Evolutionary conservation across 1,140 invertebrate genomes (phyloP).

Genomic region (Anagrus nilaparvatae): DNA sequence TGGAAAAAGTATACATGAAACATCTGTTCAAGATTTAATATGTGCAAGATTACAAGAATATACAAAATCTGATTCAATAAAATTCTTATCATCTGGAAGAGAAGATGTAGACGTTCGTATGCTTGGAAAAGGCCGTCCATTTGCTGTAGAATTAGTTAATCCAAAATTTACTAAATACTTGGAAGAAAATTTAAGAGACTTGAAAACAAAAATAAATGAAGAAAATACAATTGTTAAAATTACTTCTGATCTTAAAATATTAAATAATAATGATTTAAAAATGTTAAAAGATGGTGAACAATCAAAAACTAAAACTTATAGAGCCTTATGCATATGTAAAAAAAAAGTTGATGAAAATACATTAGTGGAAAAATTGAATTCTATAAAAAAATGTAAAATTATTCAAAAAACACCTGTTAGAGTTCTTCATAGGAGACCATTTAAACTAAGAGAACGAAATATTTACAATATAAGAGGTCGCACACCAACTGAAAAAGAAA

Average conservation of each 20-base stretch:
- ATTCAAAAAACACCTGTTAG: constrained; percentile 72
- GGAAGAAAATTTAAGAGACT: constrained; percentile 38
- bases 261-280: constrained; percentile 45
- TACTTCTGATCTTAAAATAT: constrained; percentile 54
- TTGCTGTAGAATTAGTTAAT: constrained; percentile 72
- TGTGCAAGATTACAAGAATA: constrained; percentile 49
- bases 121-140: constrained; percentile 76
- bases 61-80: constrained; percentile 45
- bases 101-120: constrained; percentile 92
- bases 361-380: constrained; percentile 44
- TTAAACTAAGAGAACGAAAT: constrained; percentile 51
- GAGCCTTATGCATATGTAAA: constrained; percentile 60
- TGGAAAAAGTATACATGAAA: constrained; percentile 67
- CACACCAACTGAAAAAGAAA: constrained; percentile 19
- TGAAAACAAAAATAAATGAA: constrained; percentile 54
- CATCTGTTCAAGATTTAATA: constrained; percentile 87
- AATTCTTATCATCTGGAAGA: constrained; percentile 82
- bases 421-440: constrained; percentile 72
- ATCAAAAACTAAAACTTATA: constrained; percentile 74
- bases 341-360: constrained; percentile 26
- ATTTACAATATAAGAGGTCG: constrained; percentile 53
- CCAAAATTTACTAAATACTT: constrained; percentile 49
- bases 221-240: constrained; percentile 47
- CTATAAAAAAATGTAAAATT: constrained; percentile 48
- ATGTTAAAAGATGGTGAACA: constrained; percentile 80